Conservation (phyloP, 2,113 vertebrate genomes). For the Alosa alosa region DNA sequence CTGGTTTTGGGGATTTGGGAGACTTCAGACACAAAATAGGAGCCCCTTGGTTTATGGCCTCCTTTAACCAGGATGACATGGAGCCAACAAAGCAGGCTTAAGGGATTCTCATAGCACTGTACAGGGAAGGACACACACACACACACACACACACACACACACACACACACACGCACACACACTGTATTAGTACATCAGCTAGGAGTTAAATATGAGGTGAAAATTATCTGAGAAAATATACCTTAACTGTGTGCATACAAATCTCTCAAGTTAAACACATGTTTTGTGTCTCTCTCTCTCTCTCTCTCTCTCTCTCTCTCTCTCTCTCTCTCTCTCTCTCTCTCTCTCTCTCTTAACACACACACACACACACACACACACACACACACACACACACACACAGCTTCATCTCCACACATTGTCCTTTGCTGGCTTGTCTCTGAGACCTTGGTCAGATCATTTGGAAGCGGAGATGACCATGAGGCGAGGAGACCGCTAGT, state of each 20-base stretch:
- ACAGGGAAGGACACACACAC: background rate
- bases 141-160: background rate
- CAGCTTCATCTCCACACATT: constrained; percentile 13
- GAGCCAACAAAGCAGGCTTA: background rate
- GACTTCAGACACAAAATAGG: background rate
- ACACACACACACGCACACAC: background rate
- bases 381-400: constrained; percentile 9
- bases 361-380: constrained; percentile 22
- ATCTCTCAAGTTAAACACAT: background rate
- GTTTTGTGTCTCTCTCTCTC: background rate
- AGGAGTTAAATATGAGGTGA: background rate
- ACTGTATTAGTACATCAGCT: background rate
- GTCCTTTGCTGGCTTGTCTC: background rate
- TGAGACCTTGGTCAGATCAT: background rate
- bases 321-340: background rate
- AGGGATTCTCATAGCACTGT: background rate
- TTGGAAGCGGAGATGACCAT: background rate
- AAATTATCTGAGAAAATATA: background rate
- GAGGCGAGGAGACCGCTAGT: background rate
- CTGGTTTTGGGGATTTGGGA: constrained; percentile 4
- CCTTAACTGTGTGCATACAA: background rate
- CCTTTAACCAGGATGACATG: background rate
- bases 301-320: background rate
- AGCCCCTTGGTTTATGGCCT: constrained; percentile 7
- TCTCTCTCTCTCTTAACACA: constrained; percentile 7